These are phyloP conservation scores for Pyralis farinalis DNA, from an alignment of 2,888 invertebrate species.

Conservation along the genomic window DNA sequence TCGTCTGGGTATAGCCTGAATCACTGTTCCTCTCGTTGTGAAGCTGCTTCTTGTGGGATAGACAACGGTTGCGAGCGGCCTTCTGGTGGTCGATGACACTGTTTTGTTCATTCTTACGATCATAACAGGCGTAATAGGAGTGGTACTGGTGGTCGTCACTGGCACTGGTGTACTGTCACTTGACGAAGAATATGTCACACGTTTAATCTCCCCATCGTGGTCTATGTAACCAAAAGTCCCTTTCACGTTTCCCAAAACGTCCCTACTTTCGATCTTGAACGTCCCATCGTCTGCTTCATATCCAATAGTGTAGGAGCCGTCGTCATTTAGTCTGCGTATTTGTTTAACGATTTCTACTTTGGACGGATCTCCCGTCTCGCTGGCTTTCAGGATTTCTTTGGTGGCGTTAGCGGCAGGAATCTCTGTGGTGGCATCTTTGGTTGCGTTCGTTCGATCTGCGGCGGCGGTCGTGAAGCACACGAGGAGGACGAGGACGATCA, in stretches of 20 bases:
- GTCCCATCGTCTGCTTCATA: slow-evolving; percentile 93
- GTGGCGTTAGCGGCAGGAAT: slow-evolving; percentile 48
- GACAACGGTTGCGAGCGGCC: slow-evolving; percentile 70
- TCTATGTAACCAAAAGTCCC: slow-evolving; percentile 92
- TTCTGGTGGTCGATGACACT: slow-evolving; percentile 77
- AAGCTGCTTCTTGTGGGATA: slow-evolving; percentile 78
- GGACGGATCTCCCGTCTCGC: slow-evolving; percentile 84
- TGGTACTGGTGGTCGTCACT: slow-evolving; percentile 51
- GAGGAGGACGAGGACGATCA: slow-evolving; percentile 59
- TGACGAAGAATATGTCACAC: slow-evolving; percentile 86
- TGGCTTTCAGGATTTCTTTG: slow-evolving; percentile 79
- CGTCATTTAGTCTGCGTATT: slow-evolving; percentile 89
- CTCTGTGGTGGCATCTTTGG: slow-evolving; percentile 42
- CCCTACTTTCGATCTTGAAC: slow-evolving; percentile 91
- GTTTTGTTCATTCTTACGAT: slow-evolving; percentile 71
- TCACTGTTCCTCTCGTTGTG: slow-evolving; percentile 81
- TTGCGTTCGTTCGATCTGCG: slow-evolving; percentile 34
- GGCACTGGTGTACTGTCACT: slow-evolving; percentile 69
- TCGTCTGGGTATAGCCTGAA: slow-evolving; percentile 84
- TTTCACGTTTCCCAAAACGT: slow-evolving; percentile 89
- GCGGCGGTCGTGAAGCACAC: slow-evolving; percentile 48
- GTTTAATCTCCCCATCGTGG: slow-evolving; percentile 87
- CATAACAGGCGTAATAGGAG: slow-evolving; percentile 64
- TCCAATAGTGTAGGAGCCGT: slow-evolving; percentile 92
- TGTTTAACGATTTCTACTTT: slow-evolving; percentile 91